These are phyloP conservation scores for Halichoerus grypus DNA, from an alignment of 2,113 vertebrate species.

Conservation along the genomic window DNA sequence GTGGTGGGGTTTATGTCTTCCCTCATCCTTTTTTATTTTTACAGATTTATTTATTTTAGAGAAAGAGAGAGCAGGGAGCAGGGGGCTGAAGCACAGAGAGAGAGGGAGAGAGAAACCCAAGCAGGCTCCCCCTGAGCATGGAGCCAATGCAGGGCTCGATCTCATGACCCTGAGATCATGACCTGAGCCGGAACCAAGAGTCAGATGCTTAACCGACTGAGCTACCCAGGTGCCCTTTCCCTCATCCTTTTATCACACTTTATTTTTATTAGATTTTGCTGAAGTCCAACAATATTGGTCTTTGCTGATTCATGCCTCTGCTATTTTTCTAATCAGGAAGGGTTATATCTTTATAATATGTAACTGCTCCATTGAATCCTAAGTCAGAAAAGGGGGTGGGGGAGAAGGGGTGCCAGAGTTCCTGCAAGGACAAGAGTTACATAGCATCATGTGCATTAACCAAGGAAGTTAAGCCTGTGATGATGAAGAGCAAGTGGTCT, in stretches of 20 bases:
- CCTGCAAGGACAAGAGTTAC: not conserved
- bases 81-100: not conserved
- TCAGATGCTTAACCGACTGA: not conserved
- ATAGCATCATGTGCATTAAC: accelerated
- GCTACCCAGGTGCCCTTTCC: not conserved
- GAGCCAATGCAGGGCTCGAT: not conserved
- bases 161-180: not conserved
- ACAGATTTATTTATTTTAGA: not conserved
- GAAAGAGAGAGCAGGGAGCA: not conserved
- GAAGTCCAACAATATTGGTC: not conserved
- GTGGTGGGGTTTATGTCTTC: not conserved
- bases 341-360: not conserved
- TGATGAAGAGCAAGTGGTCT: not conserved
- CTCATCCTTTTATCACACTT: not conserved
- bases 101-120: not conserved
- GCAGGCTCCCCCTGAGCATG: not conserved
- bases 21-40: not conserved
- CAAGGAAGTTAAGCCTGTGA: not conserved
- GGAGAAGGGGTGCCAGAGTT: not conserved
- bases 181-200: not conserved
- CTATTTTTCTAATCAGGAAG: not conserved
- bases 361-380: not conserved
- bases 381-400: not conserved
- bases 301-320: not conserved
- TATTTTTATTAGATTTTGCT: not conserved